Evolutionary conservation across 2,797 vertebrate species (phyloP), one percentile per base, ranked within the genome.

Genomic region (Threskiornis aethiopicus): DNA sequence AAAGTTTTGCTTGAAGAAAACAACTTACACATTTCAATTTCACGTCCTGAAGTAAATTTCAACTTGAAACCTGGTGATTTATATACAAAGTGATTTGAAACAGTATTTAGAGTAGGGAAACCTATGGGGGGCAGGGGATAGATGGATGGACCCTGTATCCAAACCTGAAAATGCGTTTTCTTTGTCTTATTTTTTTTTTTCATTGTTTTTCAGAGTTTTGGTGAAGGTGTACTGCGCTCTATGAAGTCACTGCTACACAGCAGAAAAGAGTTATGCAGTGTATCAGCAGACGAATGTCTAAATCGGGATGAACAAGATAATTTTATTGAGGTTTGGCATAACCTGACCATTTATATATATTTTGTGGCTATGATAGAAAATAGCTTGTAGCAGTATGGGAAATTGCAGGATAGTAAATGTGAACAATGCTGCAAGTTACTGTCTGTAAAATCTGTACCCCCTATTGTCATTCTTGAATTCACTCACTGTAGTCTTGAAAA

Each of bases 191-290:
- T 22, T 84, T 61, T 93, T 37, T n/a, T 51, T 73, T 42, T 49
- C 31, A 10, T 89, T 93, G 89, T 78, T 95, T 98, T 98, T 83
- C 97, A 99, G 99, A 98, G 96, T 92, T 98, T 99, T 95, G 98
- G 98, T 97, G 99, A 99, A 95, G 97, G 97, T 62, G 97, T 99
- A 28, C 90, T 98, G 33, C 98, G 98, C 81, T 98, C 98, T 93
- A 96, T 99, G 95, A 99, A 99, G 98, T 98, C 98, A 64, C 98
- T 99, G 87, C 97, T 99, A 39, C 99, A 99, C 95, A 99, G 98
- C 97, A 98, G 98, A 79, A 99, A 99, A 95, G 98, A 99, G 37
- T 98, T 99, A 28, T 99, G 99, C 98, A 98, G 26, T 35, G 31
- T 99, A 37, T 98, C 98, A 84, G 81, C 98, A 55, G 99, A 99